Percentiles rank a stretch among this genome's conserved stretches.
These are phyloP conservation scores for Champsocephalus esox DNA, from an alignment of 2,797 vertebrate species.

Conservation along the genomic window DNA sequence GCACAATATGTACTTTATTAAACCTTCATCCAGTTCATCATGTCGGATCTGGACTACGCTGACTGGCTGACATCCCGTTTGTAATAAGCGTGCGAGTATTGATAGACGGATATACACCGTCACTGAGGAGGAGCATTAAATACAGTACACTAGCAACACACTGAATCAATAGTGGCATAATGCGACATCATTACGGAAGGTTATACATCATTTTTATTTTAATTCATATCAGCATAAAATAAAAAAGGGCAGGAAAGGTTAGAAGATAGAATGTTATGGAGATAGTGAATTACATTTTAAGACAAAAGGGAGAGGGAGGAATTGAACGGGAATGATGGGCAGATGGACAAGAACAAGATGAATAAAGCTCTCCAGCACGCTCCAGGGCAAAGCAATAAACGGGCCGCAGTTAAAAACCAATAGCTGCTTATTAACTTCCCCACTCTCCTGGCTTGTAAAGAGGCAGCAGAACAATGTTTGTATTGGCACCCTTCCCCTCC, in stretches of 20 bases:
- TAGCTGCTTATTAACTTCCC: conserved; percentile 82
- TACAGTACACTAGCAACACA: conserved; percentile 7
- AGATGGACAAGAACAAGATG: conserved; percentile 67
- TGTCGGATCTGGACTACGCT: conserved; percentile 25
- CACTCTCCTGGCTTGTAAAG: conserved; percentile 77
- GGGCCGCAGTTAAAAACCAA: conserved; percentile 80
- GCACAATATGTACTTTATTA: conserved; percentile 45
- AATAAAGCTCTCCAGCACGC: conserved; percentile 66
- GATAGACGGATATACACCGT: conserved; percentile 38
- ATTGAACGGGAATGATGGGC: conserved; percentile 63
- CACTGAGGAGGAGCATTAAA: conserved; percentile 13
- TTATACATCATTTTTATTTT: conserved; percentile 31
- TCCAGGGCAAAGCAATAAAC: conserved; percentile 79
- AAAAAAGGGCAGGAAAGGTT: not conserved
- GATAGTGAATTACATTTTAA: conserved; percentile 62
- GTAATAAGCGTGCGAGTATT: conserved; percentile 40
- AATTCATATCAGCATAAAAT: conserved; percentile 4
- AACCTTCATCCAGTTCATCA: conserved; percentile 48
- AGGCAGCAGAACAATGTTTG: conserved; percentile 78
- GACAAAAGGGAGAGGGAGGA: conserved; percentile 53
- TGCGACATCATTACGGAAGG: conserved; percentile 26
- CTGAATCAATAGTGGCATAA: conserved; percentile 56
- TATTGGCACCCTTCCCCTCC: conserved; percentile 68
- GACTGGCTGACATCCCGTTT: conserved; percentile 28
- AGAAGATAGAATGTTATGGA: conserved; percentile 26